Base-by-base conservation (phyloP, 35 echinoderm and acorn worm species). In the Patiria miniata region DNA sequence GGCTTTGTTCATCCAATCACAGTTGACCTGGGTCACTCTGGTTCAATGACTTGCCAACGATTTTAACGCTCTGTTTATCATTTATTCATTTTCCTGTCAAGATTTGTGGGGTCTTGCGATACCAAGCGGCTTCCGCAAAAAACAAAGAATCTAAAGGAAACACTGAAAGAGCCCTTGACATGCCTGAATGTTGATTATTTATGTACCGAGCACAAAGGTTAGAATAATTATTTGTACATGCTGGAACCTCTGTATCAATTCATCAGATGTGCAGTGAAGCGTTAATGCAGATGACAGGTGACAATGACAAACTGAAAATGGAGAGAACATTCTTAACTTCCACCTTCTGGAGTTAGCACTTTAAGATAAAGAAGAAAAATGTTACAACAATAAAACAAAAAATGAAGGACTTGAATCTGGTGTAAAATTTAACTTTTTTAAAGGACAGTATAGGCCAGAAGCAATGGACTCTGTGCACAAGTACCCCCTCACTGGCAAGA, bases 41-140 rank as follows among this genome's bases (percentile, higher is more conserved):
- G 65, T 73, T 73, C 65, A 73, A 34, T 73, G 65, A 73, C 65
- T 73, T 73, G 65, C 29, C 65, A 32, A 73, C 10, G 65, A 12
- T 73, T 73, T 73, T 23, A 36, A 73, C 14, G 65, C 34, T 73
- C 65, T 73, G 65, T 73, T 73, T 73, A 73, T 73, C 65, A 73
- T 32, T 73, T 73, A 73, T 73, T 73, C 65, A 73, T 73, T 34
- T 47, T 68, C 29, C 65, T 73, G 65, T 73, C 65, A 73, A 73
- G 26, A 36, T 73, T 30, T 7, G 4, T 4, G 4, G 42, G 65
- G 65, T 26, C 26, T 26, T 1, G 61, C 34, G 9, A 18, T 1
- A 9, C 65, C 9, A 73, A 23, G 26, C 65, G 26, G 8, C 65
- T 12, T 73, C 65, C 29, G 26, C 7, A 26, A 10, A 30, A 7